Conservation (phyloP, 2,888 invertebrate genomes). For the Muschampia plurimacula region DNA sequence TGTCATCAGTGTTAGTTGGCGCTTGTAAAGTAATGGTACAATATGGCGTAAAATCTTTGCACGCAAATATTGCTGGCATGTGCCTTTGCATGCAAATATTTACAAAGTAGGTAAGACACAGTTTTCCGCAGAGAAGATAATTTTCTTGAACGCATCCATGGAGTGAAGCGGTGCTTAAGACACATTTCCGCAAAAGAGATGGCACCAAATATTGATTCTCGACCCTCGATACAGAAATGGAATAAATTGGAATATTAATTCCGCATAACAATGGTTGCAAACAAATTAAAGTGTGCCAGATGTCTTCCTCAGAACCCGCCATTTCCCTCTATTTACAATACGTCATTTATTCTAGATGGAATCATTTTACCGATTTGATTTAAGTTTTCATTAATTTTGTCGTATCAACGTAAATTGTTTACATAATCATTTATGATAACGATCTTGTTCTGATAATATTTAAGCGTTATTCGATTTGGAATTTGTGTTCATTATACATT, state of each 20-base stretch:
- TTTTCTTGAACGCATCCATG: slow-evolving; percentile 17
- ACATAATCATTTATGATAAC: slow-evolving; percentile 7
- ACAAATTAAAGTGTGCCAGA: slow-evolving; percentile 84
- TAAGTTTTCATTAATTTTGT: slow-evolving; percentile 18
- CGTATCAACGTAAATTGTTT: slow-evolving; percentile 4
- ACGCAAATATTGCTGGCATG: not conserved
- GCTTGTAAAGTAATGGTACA: not conserved
- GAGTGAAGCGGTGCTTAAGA: slow-evolving; percentile 53
- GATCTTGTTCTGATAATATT: not conserved
- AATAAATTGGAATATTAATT: slow-evolving; percentile 86
- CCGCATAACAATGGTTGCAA: slow-evolving; percentile 81
- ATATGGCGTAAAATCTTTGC: not conserved
- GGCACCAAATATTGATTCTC: slow-evolving; percentile 80
- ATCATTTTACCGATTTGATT: slow-evolving; percentile 44
- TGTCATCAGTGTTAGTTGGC: no score
- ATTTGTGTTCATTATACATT: no score
- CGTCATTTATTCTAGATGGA: slow-evolving; percentile 69
- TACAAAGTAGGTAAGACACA: not conserved
- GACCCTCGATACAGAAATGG: slow-evolving; percentile 80
- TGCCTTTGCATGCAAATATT: not conserved
- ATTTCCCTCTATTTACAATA: slow-evolving; percentile 72
- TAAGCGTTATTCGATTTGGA: not conserved
- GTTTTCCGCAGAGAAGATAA: slow-evolving; percentile 7
- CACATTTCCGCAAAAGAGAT: slow-evolving; percentile 59
- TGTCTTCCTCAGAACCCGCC: slow-evolving; percentile 74